Percentiles rank a stretch among this genome's conserved stretches.
Conservation (phyloP, 2,113 vertebrate species). For the Pseudorectes ferrugineus region DNA sequence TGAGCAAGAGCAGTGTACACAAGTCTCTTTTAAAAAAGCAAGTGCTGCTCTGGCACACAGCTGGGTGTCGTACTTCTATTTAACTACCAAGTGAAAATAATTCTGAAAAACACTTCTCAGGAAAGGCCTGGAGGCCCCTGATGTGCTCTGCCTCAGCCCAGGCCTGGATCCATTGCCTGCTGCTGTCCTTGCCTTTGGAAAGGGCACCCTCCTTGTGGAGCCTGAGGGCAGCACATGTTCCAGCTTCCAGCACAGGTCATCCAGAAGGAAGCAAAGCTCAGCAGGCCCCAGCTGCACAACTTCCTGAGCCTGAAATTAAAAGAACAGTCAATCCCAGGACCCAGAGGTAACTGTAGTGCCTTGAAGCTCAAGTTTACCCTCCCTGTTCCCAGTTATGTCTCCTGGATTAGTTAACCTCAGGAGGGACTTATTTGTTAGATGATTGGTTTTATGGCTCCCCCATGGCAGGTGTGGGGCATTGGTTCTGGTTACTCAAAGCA, state of each 20-base stretch:
- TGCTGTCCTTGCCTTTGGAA: conserved; percentile 80
- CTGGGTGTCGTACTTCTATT: neutral
- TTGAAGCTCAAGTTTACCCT: neutral
- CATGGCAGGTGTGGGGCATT: neutral
- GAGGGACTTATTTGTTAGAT: neutral
- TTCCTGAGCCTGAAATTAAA: conserved; percentile 76
- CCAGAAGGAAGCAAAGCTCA: conserved; percentile 90
- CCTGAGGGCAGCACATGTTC: conserved; percentile 78
- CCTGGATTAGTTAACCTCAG: neutral
- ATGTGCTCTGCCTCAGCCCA: neutral
- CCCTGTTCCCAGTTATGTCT: neutral
- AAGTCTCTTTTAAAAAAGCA: neutral
- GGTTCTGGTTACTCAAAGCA: neutral
- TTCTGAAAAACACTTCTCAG: neutral
- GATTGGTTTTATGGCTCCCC: neutral
- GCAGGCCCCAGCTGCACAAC: conserved; percentile 87
- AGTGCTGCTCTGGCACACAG: neutral
- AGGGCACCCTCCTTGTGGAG: conserved; percentile 76
- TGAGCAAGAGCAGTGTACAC: neutral
- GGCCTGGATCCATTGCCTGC: neutral
- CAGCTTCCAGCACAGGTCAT: conserved; percentile 90
- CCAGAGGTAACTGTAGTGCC: neutral
- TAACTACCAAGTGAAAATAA: neutral
- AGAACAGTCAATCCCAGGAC: neutral
- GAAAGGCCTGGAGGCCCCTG: neutral